Base-by-base conservation (phyloP, 1,140 invertebrate species). In the Lysiphlebus fabarum region DNA sequence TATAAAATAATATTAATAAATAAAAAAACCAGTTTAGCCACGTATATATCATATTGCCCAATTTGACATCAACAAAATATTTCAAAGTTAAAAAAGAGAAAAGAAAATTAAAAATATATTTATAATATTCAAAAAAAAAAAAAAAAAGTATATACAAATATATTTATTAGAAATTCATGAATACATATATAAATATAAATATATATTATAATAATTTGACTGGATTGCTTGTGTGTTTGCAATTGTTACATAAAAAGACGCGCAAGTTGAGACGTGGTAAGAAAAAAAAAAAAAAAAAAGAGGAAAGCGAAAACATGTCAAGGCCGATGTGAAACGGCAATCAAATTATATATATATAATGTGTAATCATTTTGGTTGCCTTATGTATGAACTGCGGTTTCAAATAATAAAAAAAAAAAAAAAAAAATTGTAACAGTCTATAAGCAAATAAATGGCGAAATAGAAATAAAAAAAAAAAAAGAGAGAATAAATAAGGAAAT, bases 291-390 rank as follows among this genome's bases (percentile, higher is more conserved):
- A n/a, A n/a, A n/a, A 59, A 50, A 34, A 54, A 62, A 56, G 59
- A 58, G 47, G 40, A 51, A 47, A 48, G 38, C 34, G 47, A 58
- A 56, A 58, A 62, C 53, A 57, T 65, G 63, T 62, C 63, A 62
- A 61, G 59, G 63, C 56, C 63, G 60, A 53, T 48, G 42, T 10
- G 45, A 57, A 12, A 56, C 43, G 33, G 26, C 11, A 47, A 49
- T 5, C 12, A 33, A 43, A 34, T 51, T 9, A 26, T 9, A 11
- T 38, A 59, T 17, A 41, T 34, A 50, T 45, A 54, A 54, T 59
- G 58, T 50, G 58, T 55, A 34, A 55, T 54, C 38, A 37, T 51
- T 38, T 51, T n/a, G 34, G 38, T 40, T 40, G 7, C 1, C 36
- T 36, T n/a, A 12, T 3, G 49, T 51, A 36, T 26, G 4, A 2